Percentiles rank a stretch among this genome's conserved stretches.
Evolutionary conservation across 2,888 invertebrate species (phyloP).

Genomic region (Coelinius sp.): DNA sequence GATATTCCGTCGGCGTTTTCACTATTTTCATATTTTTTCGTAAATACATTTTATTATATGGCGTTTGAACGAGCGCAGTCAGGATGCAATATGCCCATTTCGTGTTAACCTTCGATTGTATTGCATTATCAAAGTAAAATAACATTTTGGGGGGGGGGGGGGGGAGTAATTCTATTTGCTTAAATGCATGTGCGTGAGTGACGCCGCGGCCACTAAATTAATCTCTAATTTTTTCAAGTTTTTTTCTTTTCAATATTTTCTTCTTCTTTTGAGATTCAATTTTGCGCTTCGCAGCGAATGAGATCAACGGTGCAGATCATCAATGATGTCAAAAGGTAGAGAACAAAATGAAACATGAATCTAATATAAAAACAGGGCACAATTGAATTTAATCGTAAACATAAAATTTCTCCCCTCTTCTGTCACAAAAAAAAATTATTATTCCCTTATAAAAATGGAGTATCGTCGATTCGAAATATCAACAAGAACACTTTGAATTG

Average conservation of each 20-base stretch:
- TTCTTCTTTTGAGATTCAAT: conserved; percentile 24
- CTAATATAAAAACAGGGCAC: conserved; percentile 2
- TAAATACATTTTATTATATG: conserved; percentile 31
- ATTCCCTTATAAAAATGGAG: conserved; percentile 9
- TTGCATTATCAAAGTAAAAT: background rate
- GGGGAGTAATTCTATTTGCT: background rate
- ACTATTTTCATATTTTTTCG: background rate
- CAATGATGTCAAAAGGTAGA: no score
- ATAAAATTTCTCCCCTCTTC: background rate
- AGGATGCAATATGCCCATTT: conserved; percentile 20
- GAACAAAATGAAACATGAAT: no score
- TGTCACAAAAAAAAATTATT: background rate
- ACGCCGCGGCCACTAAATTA: conserved; percentile 30
- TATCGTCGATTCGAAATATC: conserved; percentile 38
- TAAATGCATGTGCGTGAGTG: conserved; percentile 49
- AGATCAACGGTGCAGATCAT: conserved; percentile 51
- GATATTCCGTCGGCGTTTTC: conserved; percentile 35
- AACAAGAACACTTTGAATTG: conserved; percentile 53
- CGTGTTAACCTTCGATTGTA: background rate
- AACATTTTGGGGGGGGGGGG: background rate
- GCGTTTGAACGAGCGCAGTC: conserved; percentile 31
- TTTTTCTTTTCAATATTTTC: background rate
- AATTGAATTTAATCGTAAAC: background rate
- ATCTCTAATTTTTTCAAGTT: conserved; percentile 15
- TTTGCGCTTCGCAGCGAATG: conserved; percentile 48